A percentile compares a stretch with the other conserved stretches of the same genome.
phyloP scores from a whole-genome alignment of 2,888 invertebrate species.

The Teinopalpus imperialis region DNA sequence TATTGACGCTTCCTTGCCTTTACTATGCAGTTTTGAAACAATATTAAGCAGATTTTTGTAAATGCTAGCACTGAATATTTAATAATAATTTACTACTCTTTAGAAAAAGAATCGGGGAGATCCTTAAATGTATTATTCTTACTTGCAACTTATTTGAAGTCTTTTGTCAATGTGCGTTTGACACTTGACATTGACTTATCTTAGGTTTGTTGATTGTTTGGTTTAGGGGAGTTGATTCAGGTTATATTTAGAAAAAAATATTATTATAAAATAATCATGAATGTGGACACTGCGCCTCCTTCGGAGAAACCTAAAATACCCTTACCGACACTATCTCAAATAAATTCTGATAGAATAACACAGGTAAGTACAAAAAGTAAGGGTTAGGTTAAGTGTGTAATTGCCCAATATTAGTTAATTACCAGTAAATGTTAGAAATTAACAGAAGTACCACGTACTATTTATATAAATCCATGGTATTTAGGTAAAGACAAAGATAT shows the following conservation, averaged over 20 bases:
- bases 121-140: too few relatives aligned
- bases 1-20: too few relatives aligned
- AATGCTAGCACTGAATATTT: too few relatives aligned
- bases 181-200: conserved; percentile 30
- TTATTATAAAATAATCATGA: conserved; percentile 47
- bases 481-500: too few relatives aligned
- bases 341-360: conserved; percentile 94
- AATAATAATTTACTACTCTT: too few relatives aligned
- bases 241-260: conserved; percentile 22
- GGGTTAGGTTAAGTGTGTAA: conserved; percentile 47
- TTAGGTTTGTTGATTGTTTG: conserved; percentile 24
- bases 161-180: conserved; percentile 16
- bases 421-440: too few relatives aligned
- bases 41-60: too few relatives aligned
- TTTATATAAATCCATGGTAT: too few relatives aligned
- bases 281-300: conserved; percentile 49
- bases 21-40: too few relatives aligned
- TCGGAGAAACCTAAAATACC: conserved; percentile 78
- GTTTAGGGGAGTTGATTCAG: conserved; percentile 14
- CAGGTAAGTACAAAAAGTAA: conserved; percentile 82
- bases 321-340: conserved; percentile 93
- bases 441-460: too few relatives aligned
- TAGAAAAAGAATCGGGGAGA: too few relatives aligned
- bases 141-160: too few relatives aligned
- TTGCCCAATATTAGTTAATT: conserved; percentile 36